A percentile compares a stretch with the other conserved stretches of the same genome.
These are phyloP conservation scores for Listrodromus nycthemerus DNA, from an alignment of 2,888 invertebrate species.

Conservation along the genomic window DNA sequence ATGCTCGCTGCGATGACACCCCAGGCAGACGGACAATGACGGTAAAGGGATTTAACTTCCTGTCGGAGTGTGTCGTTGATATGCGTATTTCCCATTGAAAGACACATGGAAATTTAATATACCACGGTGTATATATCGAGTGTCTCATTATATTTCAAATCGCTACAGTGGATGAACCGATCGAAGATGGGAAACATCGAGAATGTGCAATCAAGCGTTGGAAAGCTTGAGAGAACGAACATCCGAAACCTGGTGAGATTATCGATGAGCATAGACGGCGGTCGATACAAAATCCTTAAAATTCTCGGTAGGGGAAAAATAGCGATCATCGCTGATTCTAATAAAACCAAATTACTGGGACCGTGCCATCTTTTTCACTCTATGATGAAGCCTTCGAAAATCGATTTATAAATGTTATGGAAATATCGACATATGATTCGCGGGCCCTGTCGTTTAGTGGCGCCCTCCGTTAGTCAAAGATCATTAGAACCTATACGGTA, in stretches of 20 bases:
- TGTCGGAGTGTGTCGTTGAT: constrained; percentile 22
- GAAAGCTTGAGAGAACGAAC: background rate
- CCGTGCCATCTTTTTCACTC: background rate
- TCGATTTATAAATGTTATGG: too few relatives aligned
- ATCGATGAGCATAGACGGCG: background rate
- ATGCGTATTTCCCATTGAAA: background rate
- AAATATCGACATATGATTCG: too few relatives aligned
- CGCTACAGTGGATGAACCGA: too few relatives aligned
- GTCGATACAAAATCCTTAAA: background rate
- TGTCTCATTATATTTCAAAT: background rate
- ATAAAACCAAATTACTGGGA: too few relatives aligned
- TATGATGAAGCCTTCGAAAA: too few relatives aligned
- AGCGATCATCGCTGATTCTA: too few relatives aligned
- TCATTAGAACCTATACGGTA: background rate
- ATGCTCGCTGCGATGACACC: constrained; percentile 49
- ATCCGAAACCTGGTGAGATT: background rate
- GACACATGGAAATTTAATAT: background rate
- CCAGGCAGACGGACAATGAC: constrained; percentile 41
- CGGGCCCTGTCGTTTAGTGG: background rate
- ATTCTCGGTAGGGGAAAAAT: too few relatives aligned
- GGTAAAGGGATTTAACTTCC: constrained; percentile 49
- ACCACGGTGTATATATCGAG: background rate
- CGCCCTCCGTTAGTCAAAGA: background rate
- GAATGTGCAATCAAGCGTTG: background rate
- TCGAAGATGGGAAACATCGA: too few relatives aligned